These are phyloP conservation scores for Melieria crassipennis DNA, from an alignment of 2,888 invertebrate species.

Conservation along the genomic window DNA sequence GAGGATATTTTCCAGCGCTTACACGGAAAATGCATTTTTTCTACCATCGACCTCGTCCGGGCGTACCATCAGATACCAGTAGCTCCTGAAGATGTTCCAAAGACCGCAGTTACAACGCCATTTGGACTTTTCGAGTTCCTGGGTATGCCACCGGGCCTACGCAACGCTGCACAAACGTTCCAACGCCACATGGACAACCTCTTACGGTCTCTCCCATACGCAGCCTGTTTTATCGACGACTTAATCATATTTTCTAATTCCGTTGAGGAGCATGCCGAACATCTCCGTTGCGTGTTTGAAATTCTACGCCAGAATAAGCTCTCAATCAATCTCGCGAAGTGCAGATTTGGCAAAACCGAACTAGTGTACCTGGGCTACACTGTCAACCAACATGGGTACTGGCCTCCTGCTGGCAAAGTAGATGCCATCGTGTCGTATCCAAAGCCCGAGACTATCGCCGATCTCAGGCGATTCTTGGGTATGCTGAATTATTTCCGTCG, in stretches of 20 bases:
- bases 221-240: too few relatives aligned
- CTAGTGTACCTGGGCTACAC: constrained; percentile 11
- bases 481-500: constrained; percentile 4
- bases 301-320: too few relatives aligned
- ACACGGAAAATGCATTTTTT: constrained; percentile 27
- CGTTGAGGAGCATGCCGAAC: too few relatives aligned
- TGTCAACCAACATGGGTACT: constrained; percentile 9
- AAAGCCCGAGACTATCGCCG: too few relatives aligned
- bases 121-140: constrained; percentile 4
- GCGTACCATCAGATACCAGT: constrained; percentile 3
- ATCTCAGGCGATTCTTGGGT: constrained; percentile 11
- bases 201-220: too few relatives aligned
- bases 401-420: constrained; percentile 4
- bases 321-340: neutral
- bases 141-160: neutral
- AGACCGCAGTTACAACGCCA: neutral
- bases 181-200: constrained; percentile 19
- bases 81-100: constrained; percentile 2
- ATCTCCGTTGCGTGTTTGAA: too few relatives aligned
- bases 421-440: constrained; percentile 6
- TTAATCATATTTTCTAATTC: too few relatives aligned
- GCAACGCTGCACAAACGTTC: constrained; percentile 19
- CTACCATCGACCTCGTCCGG: constrained; percentile 28
- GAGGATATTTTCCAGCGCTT: constrained; percentile 46
- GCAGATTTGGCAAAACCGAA: constrained; percentile 16